Evolutionary conservation across 2,797 vertebrate species (phyloP).

Genomic region (Malurus leucopterus): DNA sequence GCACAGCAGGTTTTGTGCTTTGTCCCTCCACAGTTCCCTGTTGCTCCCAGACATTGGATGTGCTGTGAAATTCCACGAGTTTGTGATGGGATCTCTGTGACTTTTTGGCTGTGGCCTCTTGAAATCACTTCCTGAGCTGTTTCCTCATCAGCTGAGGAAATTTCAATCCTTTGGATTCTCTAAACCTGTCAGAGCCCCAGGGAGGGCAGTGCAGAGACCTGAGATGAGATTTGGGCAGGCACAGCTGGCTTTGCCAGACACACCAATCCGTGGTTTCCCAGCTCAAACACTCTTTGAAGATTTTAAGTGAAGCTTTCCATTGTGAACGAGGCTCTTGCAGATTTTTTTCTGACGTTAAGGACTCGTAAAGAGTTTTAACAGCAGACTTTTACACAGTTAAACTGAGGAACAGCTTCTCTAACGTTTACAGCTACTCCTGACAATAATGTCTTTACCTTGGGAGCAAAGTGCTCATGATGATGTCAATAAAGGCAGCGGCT

Average conservation of each 20-base stretch:
- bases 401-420: background rate
- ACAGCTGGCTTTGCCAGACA: background rate
- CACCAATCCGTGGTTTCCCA: accelerated
- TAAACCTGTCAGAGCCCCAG: accelerated
- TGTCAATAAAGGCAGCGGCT: constrained; percentile 38
- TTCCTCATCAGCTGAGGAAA: background rate
- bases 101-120: background rate
- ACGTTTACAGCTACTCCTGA: constrained; percentile 4
- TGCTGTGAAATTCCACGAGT: background rate
- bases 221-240: background rate
- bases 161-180: background rate
- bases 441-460: background rate
- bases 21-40: background rate
- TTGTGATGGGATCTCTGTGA: accelerated
- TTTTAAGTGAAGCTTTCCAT: accelerated
- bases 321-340: accelerated
- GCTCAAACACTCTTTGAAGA: background rate
- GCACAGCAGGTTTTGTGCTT: background rate
- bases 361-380: background rate
- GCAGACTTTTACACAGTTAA: background rate
- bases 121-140: background rate
- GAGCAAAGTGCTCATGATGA: background rate
- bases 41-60: background rate
- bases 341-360: background rate
- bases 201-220: accelerated